phyloP scores from a whole-genome alignment of 2,888 invertebrate species.

The Volucella inflata region DNA sequence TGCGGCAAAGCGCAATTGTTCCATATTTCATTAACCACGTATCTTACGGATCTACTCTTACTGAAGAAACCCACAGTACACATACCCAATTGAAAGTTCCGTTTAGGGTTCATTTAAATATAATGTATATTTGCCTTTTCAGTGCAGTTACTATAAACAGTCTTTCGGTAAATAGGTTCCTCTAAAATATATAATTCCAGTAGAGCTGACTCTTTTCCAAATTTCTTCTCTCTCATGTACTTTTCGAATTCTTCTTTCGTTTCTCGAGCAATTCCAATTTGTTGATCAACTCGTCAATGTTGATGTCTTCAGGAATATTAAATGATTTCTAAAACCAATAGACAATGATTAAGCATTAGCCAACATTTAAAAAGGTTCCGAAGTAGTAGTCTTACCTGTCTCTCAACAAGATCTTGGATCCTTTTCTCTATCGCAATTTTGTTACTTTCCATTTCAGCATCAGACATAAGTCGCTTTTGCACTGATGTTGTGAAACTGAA shows the following conservation, averaged over 20 bases:
- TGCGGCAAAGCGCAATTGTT: no score
- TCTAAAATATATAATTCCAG: conserved; percentile 9
- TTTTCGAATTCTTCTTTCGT: conserved; percentile 73
- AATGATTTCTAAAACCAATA: conserved; percentile 74
- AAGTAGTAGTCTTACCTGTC: conserved; percentile 74
- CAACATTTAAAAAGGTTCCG: neutral
- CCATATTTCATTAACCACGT: no score
- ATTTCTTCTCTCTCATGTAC: conserved; percentile 49
- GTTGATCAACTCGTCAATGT: conserved; percentile 79
- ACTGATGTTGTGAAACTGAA: conserved; percentile 78
- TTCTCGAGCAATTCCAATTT: conserved; percentile 78
- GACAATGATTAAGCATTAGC: neutral
- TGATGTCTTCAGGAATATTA: conserved; percentile 78
- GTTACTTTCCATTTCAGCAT: conserved; percentile 76
- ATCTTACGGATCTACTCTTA: no score
- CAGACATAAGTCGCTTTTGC: conserved; percentile 78
- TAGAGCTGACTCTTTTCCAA: conserved; percentile 15
- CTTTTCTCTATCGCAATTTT: conserved; percentile 77
- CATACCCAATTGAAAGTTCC: no score
- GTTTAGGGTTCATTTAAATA: conserved; percentile 1
- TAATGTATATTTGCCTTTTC: conserved; percentile 38
- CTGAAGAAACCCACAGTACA: no score
- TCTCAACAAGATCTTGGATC: conserved; percentile 77
- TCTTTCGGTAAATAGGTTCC: conserved; percentile 51
- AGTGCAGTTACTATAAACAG: conserved; percentile 56